Percentiles rank a stretch among this genome's conserved stretches.
Conservation (phyloP, 2,888 invertebrate genomes). For the Nycteola revayana region DNA sequence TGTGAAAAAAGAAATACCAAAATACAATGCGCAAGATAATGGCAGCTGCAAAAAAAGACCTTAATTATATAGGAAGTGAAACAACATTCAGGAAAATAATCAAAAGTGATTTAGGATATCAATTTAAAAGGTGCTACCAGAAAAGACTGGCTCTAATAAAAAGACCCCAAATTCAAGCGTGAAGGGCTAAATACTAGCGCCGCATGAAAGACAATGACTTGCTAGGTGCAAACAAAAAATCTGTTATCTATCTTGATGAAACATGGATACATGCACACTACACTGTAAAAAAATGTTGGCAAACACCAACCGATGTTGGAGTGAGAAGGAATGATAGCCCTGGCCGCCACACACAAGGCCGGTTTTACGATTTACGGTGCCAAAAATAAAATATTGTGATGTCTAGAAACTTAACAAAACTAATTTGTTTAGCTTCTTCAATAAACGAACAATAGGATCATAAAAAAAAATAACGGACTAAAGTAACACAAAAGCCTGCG, state of each 20-base stretch:
- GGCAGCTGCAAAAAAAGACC: constrained; percentile 23
- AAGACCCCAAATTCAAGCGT: constrained; percentile 20
- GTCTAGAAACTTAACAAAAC: no score
- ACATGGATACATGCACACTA: constrained; percentile 21
- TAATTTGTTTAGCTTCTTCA: no score
- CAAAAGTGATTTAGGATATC: constrained; percentile 14
- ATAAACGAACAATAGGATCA: no score
- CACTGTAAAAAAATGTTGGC: constrained; percentile 13
- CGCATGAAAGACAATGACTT: constrained; percentile 15
- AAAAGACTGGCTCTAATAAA: constrained; percentile 19
- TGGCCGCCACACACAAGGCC: no score
- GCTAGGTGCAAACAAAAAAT: constrained; percentile 5
- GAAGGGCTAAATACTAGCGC: constrained; percentile 22
- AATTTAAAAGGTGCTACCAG: constrained; percentile 13
- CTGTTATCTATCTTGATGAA: constrained; percentile 14
- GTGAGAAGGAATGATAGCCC: constrained; percentile 13
- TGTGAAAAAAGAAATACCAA: constrained; percentile 13
- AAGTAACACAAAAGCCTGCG: no score
- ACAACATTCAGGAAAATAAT: constrained; percentile 5
- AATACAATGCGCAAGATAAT: constrained; percentile 27
- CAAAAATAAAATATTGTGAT: no score
- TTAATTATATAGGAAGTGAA: constrained; percentile 21
- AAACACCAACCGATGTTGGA: constrained; percentile 14
- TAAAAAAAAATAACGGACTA: no score
- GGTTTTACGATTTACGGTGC: no score